Evolutionary conservation across 2,888 invertebrate species (phyloP).

Genomic region (Psococerastis gibbosa): DNA sequence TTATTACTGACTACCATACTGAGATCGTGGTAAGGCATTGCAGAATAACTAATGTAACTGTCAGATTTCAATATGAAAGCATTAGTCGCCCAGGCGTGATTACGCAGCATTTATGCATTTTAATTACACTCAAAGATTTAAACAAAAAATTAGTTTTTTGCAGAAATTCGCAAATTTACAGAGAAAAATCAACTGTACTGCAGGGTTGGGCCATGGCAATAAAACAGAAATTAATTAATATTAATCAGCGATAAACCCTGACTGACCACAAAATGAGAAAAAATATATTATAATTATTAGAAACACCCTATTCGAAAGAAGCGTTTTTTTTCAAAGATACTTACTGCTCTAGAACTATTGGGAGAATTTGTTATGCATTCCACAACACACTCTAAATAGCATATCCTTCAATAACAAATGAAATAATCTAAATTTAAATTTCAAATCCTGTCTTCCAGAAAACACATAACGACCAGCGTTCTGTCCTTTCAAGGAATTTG

Average conservation of each 20-base stretch:
- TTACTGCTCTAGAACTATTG: neutral
- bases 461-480: neutral
- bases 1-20: no score
- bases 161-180: no score
- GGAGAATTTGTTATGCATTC: neutral
- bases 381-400: neutral
- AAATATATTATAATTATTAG: slow-evolving; percentile 5
- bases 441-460: neutral
- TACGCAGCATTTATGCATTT: neutral
- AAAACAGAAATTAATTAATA: no score
- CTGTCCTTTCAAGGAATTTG: neutral
- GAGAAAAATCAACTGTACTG: no score
- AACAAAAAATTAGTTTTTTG: no score
- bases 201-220: no score
- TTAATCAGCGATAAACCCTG: slow-evolving; percentile 10
- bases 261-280: slow-evolving; percentile 7
- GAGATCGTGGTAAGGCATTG: no score
- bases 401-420: neutral
- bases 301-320: slow-evolving; percentile 10
- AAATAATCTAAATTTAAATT: neutral
- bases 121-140: slow-evolving; percentile 1
- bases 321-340: slow-evolving; percentile 3
- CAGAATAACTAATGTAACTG: no score
- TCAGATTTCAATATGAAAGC: no score
- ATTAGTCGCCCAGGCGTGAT: no score